phyloP scores from a whole-genome alignment of 2,797 vertebrate species.

The Poeciliopsis paucimaculata region DNA sequence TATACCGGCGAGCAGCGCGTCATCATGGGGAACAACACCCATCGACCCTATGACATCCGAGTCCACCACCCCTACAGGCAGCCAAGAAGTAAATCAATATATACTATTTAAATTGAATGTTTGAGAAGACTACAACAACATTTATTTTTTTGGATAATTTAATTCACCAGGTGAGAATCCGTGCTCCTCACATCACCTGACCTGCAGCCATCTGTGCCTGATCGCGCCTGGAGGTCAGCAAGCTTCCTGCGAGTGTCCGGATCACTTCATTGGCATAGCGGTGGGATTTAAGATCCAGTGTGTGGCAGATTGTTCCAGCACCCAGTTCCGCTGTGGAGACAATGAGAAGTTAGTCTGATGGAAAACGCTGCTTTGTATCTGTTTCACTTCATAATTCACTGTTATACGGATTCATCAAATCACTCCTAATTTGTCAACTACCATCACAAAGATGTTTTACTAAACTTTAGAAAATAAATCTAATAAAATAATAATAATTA shows the following conservation, averaged over 20 bases:
- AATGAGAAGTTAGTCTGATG: constrained; percentile 73
- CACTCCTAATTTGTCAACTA: background rate
- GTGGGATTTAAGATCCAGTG: constrained; percentile 76
- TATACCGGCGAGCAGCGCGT: constrained; percentile 72
- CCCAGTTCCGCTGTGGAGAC: constrained; percentile 81
- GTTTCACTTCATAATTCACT: background rate
- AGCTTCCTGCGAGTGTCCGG: constrained; percentile 75
- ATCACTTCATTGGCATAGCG: constrained; percentile 71
- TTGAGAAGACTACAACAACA: background rate
- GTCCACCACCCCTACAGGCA: constrained; percentile 79
- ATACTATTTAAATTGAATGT: background rate
- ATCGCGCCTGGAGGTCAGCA: constrained; percentile 70
- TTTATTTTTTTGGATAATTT: background rate
- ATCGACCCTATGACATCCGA: constrained; percentile 74
- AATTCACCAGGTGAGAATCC: constrained; percentile 75
- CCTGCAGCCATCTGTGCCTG: constrained; percentile 79
- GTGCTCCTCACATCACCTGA: constrained; percentile 67
- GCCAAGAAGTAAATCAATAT: constrained; percentile 62
- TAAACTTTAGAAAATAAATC: background rate
- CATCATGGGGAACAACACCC: constrained; percentile 80
- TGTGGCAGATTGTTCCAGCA: constrained; percentile 81
- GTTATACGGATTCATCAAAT: background rate
- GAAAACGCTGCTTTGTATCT: background rate
- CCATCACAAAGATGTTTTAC: background rate
- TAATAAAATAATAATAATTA: background rate